Base-by-base conservation (phyloP, 2,113 vertebrate species). In the Hystrix brachyura region DNA sequence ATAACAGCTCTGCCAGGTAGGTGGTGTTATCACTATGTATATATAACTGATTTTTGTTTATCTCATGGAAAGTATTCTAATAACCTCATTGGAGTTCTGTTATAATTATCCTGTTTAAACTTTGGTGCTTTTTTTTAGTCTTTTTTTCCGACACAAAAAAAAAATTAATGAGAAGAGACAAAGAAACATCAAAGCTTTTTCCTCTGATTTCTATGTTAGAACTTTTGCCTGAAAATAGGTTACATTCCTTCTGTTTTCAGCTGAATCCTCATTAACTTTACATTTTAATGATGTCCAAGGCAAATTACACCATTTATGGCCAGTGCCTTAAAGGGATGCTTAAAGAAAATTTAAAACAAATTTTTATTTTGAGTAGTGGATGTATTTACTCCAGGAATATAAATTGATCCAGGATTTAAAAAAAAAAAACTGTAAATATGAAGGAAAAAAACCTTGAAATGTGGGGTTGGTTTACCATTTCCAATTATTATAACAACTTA, bases 241-340 rank as follows among this genome's bases (percentile, higher is more conserved):
- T 99, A 99, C 98, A 99, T 98, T 99, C 99, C 98, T 99, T 99
- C 98, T 99, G 98, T 99, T 99, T 99, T 98, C 98, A 98, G 98
- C 98, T 98, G 96, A 99, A 99, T 99, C 99, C 99, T 99, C 99
- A 99, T 99, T 99, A 99, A 99, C 98, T 98, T 99, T 99, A 99
- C 98, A 98, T 99, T 99, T 99, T 99, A 99, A 99, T 99, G 99
- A 99, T 99, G 98, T 99, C 98, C 98, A 98, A 98, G 98, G 98
- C 98, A 99, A 99, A 98, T 98, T 98, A 98, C 87, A 98, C 97
- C 97, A 98, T 98, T 98, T 98, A 98, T 98, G 98, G 98, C 97
- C 96, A 98, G 98, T 98, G 96, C 98, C 99, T 99, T 99, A 98
- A 99, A 99, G 98, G 97, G 97, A 98, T 97, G 97, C 98, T 98